phyloP scores from a whole-genome alignment of 2,113 vertebrate species.

The Odobenus rosmarus region DNA sequence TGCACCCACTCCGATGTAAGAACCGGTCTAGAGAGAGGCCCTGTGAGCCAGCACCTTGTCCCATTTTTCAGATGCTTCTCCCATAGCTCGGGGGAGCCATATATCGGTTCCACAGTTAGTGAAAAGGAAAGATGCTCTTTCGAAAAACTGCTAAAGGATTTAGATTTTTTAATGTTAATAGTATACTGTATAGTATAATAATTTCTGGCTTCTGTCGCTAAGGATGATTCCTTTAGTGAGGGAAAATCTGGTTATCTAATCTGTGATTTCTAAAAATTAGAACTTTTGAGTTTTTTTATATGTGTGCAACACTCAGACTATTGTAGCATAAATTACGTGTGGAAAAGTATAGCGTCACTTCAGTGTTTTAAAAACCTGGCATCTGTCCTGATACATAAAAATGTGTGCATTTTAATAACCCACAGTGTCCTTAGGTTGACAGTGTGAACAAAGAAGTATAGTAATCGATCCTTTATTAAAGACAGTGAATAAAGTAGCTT shows the following conservation, averaged over 20 bases:
- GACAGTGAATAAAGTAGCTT: not conserved
- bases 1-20: not conserved
- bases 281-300: not conserved
- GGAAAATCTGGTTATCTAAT: not conserved
- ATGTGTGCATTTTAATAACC: conserved; percentile 53
- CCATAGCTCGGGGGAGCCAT: not conserved
- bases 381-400: not conserved
- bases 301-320: not conserved
- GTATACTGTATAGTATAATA: not conserved
- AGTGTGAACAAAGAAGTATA: not conserved
- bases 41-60: not conserved
- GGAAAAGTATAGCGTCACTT: not conserved
- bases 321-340: not conserved
- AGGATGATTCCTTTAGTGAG: not conserved
- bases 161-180: not conserved
- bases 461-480: not conserved
- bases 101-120: not conserved
- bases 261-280: not conserved
- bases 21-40: not conserved
- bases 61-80: not conserved
- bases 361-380: not conserved
- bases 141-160: not conserved
- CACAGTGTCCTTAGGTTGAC: conserved; percentile 65
- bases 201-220: not conserved
- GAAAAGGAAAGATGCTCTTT: conserved; percentile 2